These are phyloP conservation scores for Phocoena sinus DNA, from an alignment of 2,113 vertebrate species.

Conservation along the genomic window DNA sequence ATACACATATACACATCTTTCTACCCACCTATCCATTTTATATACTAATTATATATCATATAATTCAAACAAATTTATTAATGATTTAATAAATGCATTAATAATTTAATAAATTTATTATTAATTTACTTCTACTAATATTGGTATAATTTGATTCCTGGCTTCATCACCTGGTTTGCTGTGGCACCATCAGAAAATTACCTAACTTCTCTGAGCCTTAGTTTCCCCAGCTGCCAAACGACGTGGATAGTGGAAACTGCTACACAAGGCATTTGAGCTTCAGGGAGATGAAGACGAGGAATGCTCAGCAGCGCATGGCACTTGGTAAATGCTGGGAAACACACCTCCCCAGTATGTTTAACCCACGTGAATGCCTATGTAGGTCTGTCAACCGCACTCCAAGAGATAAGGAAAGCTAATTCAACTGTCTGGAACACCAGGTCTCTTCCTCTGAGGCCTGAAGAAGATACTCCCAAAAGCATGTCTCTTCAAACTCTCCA, in stretches of 20 bases:
- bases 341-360: not conserved
- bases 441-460: not conserved
- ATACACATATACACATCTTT: not conserved
- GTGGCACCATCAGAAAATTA: not conserved
- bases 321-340: not conserved
- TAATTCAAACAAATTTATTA: not conserved
- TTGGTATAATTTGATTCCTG: not conserved
- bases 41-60: not conserved
- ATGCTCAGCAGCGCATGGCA: fast-evolving
- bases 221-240: not conserved
- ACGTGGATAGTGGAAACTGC: not conserved
- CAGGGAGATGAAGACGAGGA: not conserved
- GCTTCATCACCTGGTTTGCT: not conserved
- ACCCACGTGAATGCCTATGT: too few species aligned
- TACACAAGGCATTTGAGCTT: not conserved
- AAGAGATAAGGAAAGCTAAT: not conserved
- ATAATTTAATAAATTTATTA: not conserved
- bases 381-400: not conserved
- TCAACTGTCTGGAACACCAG: not conserved
- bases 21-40: not conserved
- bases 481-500: not conserved
- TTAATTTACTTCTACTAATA: not conserved
- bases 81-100: not conserved
- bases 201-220: not conserved
- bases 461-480: not conserved